phyloP scores from a whole-genome alignment of 2,888 invertebrate species.

The Diabrotica balteata region DNA sequence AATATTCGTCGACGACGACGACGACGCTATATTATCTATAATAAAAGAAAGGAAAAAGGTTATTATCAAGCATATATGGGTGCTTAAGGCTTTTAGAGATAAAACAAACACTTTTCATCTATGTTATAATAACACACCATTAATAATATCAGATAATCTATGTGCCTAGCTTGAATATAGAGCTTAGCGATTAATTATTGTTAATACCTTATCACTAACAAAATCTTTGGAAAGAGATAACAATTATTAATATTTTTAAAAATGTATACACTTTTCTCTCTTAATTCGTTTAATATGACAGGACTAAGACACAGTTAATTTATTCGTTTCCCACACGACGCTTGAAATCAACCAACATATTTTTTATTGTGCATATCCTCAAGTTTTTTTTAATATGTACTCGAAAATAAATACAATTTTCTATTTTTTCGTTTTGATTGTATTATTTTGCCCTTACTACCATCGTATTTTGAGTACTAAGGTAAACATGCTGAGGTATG shows the following conservation, averaged over 20 bases:
- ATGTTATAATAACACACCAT: slow-evolving; percentile 39
- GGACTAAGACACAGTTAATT: slow-evolving; percentile 63
- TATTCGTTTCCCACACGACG: slow-evolving; percentile 54
- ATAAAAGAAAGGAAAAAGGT: slow-evolving; percentile 48
- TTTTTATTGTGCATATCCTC: background rate
- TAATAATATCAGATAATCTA: slow-evolving; percentile 44
- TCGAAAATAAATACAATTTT: no score
- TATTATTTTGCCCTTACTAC: no score
- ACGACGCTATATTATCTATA: slow-evolving; percentile 47
- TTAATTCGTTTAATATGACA: slow-evolving; percentile 63
- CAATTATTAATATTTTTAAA: slow-evolving; percentile 60
- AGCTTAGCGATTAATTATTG: slow-evolving; percentile 54
- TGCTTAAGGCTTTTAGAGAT: slow-evolving; percentile 40
- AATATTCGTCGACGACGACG: slow-evolving; percentile 48
- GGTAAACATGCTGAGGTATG: no score
- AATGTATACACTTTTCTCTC: slow-evolving; percentile 59
- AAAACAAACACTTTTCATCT: slow-evolving; percentile 43
- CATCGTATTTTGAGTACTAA: no score
- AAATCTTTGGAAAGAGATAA: slow-evolving; percentile 63
- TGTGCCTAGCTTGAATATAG: slow-evolving; percentile 54
- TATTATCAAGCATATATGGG: slow-evolving; percentile 46
- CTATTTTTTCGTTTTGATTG: no score
- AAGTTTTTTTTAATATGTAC: background rate
- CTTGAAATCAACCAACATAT: slow-evolving; percentile 24
- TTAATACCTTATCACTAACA: slow-evolving; percentile 58